phyloP scores from a whole-genome alignment of 2,888 invertebrate species.

The Mythimna lalbum region DNA sequence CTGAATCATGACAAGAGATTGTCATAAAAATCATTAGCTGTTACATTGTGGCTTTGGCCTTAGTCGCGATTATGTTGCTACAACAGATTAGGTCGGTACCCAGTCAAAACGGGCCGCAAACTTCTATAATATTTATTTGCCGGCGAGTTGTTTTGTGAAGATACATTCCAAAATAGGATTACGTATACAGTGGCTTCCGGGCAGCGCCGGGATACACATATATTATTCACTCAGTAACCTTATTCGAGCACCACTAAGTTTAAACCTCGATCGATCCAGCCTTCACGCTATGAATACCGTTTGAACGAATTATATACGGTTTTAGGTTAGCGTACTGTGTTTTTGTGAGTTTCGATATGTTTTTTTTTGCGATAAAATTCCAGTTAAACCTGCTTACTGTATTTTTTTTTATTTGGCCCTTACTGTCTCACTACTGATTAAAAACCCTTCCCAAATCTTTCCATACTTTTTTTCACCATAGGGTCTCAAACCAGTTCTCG shows the following conservation, averaged over 20 bases:
- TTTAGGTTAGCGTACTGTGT: not conserved
- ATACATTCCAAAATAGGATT: conserved; percentile 81
- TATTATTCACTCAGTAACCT: conserved; percentile 83
- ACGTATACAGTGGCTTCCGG: conserved; percentile 76
- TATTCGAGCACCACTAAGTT: conserved; percentile 80
- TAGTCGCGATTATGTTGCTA: conserved; percentile 17
- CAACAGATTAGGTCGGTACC: conserved; percentile 43
- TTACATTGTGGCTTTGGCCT: not conserved
- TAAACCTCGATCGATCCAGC: conserved; percentile 81
- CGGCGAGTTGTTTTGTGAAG: conserved; percentile 72
- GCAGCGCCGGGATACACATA: conserved; percentile 76
- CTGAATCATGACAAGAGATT: not conserved
- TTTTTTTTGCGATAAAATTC: not conserved
- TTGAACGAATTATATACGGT: conserved; percentile 30
- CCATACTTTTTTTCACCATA: no score
- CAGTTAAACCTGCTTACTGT: no score
- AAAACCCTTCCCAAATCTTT: no score
- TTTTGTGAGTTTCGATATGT: not conserved
- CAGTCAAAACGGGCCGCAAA: conserved; percentile 43
- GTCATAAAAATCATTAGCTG: not conserved
- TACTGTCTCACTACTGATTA: no score
- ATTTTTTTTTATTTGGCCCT: not conserved
- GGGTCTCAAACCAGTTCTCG: no score
- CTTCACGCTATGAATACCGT: conserved; percentile 54
- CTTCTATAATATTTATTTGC: conserved; percentile 71